Evolutionary conservation across 2,113 vertebrate genomes (phyloP).

Genomic region (Engystomops pustulosus): DNA sequence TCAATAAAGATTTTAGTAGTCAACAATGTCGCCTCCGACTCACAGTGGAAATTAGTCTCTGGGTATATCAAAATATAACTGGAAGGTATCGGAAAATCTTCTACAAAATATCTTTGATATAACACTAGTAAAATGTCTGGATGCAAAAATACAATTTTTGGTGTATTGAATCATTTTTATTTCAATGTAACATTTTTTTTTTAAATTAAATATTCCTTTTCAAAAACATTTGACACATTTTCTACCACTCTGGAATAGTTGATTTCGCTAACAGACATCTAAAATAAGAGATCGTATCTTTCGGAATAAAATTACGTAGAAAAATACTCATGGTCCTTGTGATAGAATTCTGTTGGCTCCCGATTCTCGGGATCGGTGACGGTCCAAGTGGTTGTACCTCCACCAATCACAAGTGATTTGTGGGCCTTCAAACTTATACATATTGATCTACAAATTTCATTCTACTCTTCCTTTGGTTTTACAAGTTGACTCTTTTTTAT

Average conservation of each 20-base stretch:
- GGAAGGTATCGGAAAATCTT: background rate
- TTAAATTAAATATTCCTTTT: too few species aligned
- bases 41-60: background rate
- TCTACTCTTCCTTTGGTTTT: background rate
- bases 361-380: too few species aligned
- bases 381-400: background rate
- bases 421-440: background rate
- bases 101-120: background rate
- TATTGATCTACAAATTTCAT: background rate
- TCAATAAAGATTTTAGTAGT: too few species aligned
- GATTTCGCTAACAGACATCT: background rate
- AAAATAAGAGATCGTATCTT: background rate
- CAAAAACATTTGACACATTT: background rate
- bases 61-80: background rate
- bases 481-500: background rate
- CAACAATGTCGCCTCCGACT: too few species aligned
- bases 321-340: too few species aligned
- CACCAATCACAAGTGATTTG: background rate
- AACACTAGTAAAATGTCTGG: background rate
- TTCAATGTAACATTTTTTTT: background rate
- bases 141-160: background rate
- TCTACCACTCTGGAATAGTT: background rate
- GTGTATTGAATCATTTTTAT: background rate
- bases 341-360: too few species aligned
- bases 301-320: background rate